Conservation (phyloP, 2,797 vertebrate genomes). For the Parambassis ranga region DNA sequence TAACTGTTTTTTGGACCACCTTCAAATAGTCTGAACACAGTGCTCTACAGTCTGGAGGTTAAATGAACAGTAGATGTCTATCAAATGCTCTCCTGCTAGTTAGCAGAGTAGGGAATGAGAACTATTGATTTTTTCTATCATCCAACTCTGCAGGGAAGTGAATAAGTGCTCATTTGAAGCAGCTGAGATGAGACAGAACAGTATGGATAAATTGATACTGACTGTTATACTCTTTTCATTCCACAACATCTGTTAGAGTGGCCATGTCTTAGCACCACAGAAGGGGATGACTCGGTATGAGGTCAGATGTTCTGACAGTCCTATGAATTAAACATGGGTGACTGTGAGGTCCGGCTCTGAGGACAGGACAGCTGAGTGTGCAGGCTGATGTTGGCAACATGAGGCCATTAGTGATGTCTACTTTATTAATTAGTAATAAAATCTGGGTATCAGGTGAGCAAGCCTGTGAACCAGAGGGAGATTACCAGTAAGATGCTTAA, state of each 20-base stretch:
- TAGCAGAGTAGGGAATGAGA: no score
- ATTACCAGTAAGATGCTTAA: constrained; percentile 1
- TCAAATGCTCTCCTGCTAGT: no score
- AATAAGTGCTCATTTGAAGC: background rate
- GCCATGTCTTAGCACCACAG: background rate
- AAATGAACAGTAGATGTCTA: no score
- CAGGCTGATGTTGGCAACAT: constrained; percentile 57
- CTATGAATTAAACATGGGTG: constrained; percentile 75
- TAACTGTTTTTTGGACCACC: no score
- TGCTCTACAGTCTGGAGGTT: no score
- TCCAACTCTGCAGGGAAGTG: background rate
- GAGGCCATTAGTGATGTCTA: constrained; percentile 67
- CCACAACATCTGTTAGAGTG: background rate
- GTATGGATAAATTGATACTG: background rate
- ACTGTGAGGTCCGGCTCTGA: constrained; percentile 39
- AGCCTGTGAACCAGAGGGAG: constrained; percentile 10
- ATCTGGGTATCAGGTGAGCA: constrained; percentile 63
- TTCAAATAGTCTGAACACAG: no score
- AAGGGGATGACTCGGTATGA: constrained; percentile 37
- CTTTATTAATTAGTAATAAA: constrained; percentile 77
- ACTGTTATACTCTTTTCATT: background rate
- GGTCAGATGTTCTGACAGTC: constrained; percentile 51
- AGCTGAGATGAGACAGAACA: constrained; percentile 19
- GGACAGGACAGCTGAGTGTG: constrained; percentile 29
- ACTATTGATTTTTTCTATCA: background rate